These are phyloP conservation scores for Bolborhynchus lineola DNA, from an alignment of 2,113 vertebrate species.

Conservation along the genomic window DNA sequence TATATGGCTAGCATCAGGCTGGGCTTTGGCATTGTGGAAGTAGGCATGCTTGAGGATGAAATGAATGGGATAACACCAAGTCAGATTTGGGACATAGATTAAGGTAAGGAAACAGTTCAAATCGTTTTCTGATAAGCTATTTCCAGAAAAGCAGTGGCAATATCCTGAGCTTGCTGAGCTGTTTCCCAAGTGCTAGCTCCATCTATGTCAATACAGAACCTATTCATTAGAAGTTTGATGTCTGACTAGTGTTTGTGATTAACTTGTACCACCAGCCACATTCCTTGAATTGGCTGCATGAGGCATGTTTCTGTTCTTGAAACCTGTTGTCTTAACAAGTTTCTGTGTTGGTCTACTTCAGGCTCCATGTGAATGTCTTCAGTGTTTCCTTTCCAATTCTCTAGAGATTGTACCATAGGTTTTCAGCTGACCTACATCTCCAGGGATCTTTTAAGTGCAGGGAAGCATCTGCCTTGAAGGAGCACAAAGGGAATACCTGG, in stretches of 20 bases:
- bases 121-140: not conserved
- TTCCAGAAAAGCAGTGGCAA: not conserved
- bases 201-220: not conserved
- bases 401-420: not conserved
- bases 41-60: not conserved
- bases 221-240: not conserved
- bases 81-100: not conserved
- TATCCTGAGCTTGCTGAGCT: not conserved
- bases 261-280: accelerated
- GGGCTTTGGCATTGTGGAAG: not conserved
- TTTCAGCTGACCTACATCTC: not conserved
- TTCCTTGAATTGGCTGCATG: accelerated
- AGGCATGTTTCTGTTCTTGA: not conserved
- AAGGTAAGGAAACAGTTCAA: not conserved
- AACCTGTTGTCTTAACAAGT: not conserved
- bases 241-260: not conserved
- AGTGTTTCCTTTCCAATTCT: not conserved
- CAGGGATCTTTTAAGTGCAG: not conserved
- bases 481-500: not conserved
- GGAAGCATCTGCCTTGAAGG: not conserved
- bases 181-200: not conserved
- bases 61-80: not conserved
- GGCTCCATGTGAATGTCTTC: not conserved
- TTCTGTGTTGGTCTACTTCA: not conserved
- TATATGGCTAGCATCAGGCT: not conserved